Conservation (phyloP, 2,113 vertebrate species). For the Felis catus region DNA sequence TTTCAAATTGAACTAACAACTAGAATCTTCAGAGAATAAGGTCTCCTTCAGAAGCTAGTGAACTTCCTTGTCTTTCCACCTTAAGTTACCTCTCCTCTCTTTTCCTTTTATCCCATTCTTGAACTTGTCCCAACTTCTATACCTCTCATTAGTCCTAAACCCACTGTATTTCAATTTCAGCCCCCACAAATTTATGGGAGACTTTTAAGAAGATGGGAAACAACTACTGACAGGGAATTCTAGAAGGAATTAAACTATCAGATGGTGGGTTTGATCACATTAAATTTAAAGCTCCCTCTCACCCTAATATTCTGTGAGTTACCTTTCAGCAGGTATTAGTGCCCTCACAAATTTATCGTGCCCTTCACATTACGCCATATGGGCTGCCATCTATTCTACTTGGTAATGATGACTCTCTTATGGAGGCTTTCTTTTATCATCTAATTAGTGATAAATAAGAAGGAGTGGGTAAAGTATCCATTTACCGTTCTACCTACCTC, state of each 20-base stretch:
- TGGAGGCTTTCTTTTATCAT: neutral
- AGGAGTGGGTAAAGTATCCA: neutral
- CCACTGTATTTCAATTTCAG: slow-evolving; percentile 21
- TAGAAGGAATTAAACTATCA: slow-evolving; percentile 42
- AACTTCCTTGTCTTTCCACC: neutral
- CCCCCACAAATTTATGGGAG: neutral
- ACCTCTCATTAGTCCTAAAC: slow-evolving; percentile 24
- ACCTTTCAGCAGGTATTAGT: neutral
- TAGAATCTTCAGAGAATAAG: slow-evolving; percentile 23
- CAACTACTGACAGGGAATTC: neutral
- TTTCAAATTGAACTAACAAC: neutral
- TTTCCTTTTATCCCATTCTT: neutral
- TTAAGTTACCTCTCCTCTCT: neutral
- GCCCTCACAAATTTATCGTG: neutral
- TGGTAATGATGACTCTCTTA: neutral
- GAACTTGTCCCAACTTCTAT: slow-evolving; percentile 17
- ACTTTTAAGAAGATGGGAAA: slow-evolving; percentile 43
- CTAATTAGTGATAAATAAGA: neutral
- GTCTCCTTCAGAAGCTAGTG: neutral
- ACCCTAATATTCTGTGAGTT: neutral
- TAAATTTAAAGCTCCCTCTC: slow-evolving; percentile 46
- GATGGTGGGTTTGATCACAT: neutral
- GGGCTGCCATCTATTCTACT: neutral
- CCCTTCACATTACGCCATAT: neutral
- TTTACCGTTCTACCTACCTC: neutral